Conservation (phyloP, 1,140 invertebrate species). For the Trichonephila clavata region DNA sequence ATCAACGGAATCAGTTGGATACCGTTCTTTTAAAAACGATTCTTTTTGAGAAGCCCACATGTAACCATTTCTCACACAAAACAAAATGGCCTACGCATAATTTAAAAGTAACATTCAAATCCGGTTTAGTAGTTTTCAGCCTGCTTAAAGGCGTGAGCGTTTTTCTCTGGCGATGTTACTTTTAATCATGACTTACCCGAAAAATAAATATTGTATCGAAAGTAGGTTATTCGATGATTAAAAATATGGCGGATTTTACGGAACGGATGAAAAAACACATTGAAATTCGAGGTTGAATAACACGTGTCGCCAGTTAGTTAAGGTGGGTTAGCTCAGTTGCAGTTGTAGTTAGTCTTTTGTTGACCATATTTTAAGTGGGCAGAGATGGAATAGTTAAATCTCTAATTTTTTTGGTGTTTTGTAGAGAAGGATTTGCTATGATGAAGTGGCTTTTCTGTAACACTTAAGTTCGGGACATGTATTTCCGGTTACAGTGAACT, state of each 20-base stretch:
- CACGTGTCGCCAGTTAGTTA: too few species aligned
- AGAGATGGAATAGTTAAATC: too few species aligned
- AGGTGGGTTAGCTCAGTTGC: neutral
- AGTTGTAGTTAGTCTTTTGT: neutral
- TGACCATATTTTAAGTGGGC: too few species aligned
- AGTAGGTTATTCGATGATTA: conserved; percentile 13
- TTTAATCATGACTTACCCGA: neutral
- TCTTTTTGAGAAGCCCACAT: neutral
- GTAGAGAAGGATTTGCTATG: too few species aligned
- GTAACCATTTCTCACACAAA: neutral
- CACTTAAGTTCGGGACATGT: too few species aligned
- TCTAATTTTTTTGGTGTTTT: too few species aligned
- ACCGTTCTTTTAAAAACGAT: neutral
- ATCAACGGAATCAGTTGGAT: neutral
- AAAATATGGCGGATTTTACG: neutral
- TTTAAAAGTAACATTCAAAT: neutral
- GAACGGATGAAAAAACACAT: neutral
- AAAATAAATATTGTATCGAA: conserved; percentile 21
- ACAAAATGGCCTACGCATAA: neutral
- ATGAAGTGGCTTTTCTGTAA: too few species aligned
- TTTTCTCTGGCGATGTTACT: neutral
- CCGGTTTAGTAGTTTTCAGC: neutral
- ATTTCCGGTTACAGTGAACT: too few species aligned
- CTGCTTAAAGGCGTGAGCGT: neutral
- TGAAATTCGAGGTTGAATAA: neutral